Evolutionary conservation across 2,113 vertebrate genomes (phyloP).

Genomic region (Zosterops japonicus): DNA sequence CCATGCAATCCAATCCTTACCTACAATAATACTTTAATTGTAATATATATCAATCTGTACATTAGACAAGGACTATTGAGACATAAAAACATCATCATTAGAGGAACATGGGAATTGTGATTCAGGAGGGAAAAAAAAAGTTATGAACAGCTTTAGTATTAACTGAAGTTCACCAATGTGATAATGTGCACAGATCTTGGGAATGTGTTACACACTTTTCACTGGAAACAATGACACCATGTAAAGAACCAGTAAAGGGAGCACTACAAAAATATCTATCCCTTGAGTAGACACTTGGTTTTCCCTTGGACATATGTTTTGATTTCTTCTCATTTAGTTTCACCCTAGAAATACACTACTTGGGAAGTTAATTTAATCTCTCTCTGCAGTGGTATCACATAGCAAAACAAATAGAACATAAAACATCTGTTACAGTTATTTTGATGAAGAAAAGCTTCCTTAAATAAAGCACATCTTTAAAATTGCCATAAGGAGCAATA

Average conservation of each 20-base stretch:
- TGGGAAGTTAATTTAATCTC: constrained; percentile 18
- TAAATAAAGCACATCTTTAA: constrained; percentile 55
- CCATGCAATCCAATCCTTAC: background rate
- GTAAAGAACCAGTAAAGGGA: background rate
- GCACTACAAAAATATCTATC: background rate
- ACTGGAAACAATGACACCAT: background rate
- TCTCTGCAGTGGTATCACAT: constrained; percentile 5
- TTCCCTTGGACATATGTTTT: background rate
- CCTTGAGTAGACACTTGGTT: background rate
- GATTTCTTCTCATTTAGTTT: background rate
- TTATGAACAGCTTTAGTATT: background rate
- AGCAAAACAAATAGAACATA: constrained; percentile 40
- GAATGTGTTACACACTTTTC: background rate
- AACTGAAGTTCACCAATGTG: background rate
- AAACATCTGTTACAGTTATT: constrained; percentile 51
- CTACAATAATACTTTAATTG: background rate
- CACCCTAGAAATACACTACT: background rate
- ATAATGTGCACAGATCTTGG: background rate
- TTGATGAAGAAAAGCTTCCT: constrained; percentile 12
- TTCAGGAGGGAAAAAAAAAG: background rate
- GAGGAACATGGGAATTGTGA: background rate
- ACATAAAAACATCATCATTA: background rate
- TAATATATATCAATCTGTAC: background rate
- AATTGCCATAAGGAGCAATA: constrained; percentile 44
- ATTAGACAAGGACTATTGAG: background rate